A percentile compares a stretch with the other conserved stretches of the same genome.
Conservation (phyloP, 2,797 vertebrate genomes). For the Squalus acanthias region DNA sequence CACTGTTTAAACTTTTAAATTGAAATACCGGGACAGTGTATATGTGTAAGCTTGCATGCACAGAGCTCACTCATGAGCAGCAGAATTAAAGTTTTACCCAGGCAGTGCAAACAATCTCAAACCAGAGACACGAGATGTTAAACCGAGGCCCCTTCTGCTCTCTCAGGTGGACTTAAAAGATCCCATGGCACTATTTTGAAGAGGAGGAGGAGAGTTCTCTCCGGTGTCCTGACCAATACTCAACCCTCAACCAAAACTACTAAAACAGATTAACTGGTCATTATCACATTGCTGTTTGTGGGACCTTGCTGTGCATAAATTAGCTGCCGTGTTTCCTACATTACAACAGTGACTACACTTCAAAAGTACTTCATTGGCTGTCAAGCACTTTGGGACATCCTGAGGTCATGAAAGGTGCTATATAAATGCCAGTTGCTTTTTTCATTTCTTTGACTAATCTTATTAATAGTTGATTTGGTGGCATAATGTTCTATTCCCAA, state of each 20-base stretch:
- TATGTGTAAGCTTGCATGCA: background rate
- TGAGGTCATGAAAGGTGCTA: too few relatives aligned
- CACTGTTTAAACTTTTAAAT: background rate
- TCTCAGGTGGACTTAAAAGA: background rate
- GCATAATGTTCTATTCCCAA: too few relatives aligned
- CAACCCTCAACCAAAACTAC: background rate
- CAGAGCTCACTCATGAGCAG: background rate
- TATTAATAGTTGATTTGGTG: too few relatives aligned
- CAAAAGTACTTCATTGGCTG: too few relatives aligned
- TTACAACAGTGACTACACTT: too few relatives aligned
- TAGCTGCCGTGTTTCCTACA: background rate
- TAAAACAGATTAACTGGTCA: background rate
- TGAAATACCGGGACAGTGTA: background rate
- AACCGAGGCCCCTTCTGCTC: background rate
- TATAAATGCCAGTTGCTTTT: too few relatives aligned
- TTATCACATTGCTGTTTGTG: background rate
- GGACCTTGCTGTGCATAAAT: background rate
- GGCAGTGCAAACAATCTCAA: background rate
- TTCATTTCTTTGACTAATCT: too few relatives aligned
- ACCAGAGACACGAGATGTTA: background rate
- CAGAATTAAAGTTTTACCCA: background rate
- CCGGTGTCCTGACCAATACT: background rate
- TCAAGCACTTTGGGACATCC: too few relatives aligned
- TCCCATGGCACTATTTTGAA: background rate
- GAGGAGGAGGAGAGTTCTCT: background rate